phyloP scores from a whole-genome alignment of 2,797 vertebrate genomes.

The Pristis pectinata region DNA sequence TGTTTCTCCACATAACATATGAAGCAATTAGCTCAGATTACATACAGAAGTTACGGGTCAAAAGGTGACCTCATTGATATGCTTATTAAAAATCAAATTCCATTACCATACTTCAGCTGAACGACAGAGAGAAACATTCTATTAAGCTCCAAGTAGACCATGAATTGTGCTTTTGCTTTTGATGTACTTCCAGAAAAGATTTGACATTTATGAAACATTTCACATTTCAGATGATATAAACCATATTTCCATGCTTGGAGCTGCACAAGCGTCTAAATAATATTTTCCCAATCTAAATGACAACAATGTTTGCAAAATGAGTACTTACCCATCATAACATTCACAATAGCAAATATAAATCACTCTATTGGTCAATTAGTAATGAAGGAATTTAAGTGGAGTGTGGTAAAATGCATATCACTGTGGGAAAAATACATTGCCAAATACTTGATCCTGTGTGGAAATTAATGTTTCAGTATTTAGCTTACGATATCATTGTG shows the following conservation, averaged over 20 bases:
- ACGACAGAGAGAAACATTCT: neutral
- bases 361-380: neutral
- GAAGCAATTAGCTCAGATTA: neutral
- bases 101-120: neutral
- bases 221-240: neutral
- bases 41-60: neutral
- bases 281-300: neutral
- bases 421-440: neutral
- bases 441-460: neutral
- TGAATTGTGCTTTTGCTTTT: neutral
- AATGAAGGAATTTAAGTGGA: neutral
- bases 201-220: neutral
- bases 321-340: neutral
- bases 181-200: neutral
- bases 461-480: slow-evolving; percentile 13
- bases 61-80: neutral
- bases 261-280: neutral
- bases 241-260: neutral
- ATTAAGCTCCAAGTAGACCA: neutral
- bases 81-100: slow-evolving; percentile 22
- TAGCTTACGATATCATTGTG: neutral
- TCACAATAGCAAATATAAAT: neutral
- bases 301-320: neutral
- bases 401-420: neutral
- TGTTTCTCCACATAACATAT: neutral